Base-by-base conservation (phyloP, 2,797 vertebrate species). In the Rachycentron canadum region DNA sequence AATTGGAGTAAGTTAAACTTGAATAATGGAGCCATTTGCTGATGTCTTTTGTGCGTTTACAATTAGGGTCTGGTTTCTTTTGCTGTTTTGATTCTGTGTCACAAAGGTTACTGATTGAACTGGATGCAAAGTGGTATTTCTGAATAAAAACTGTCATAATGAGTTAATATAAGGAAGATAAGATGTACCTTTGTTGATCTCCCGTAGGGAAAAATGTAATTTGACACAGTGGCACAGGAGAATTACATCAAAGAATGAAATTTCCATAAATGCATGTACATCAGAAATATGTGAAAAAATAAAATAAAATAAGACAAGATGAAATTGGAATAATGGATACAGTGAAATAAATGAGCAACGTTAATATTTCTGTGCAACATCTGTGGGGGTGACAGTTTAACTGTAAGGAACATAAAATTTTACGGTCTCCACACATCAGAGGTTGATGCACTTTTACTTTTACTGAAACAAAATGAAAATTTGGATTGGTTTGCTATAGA, bases 1-100 rank as follows among this genome's bases (percentile, higher is more conserved):
- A 63, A 49, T 38, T 56, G 23, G n/a, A 53, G n/a, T 28, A 17
- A 38, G 28, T n/a, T n/a, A 30, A 60, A 62, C 30, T 62, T 56
- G 40, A 69, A 69, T 47, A 23, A 63, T 25, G 41, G 1, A 47
- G 30, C 23, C 9, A 49, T 63, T 21, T 50, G 45, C 23, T 10
- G 28, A 36, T 56, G 6, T 45, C 25, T 30, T 32, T 57, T 23
- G 17, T 30, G 28, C 12, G 16, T 56, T 3, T 17, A 8, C 28
- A 11, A 5, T 52, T 43, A 12, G 30, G 25, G n/a, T 14, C 10
- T 36, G 21, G 21, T 28, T 41, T 21, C 28, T 61, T 40, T 41
- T 21, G 40, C 23, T 62, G 38, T 52, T 52, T 50, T 41, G 26
- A 43, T 26, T 50, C 23, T 59, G 55, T 43, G 25, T 7, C 8